phyloP scores from a whole-genome alignment of 2,113 vertebrate species.

The Cyphomyrus discorhynchus region DNA sequence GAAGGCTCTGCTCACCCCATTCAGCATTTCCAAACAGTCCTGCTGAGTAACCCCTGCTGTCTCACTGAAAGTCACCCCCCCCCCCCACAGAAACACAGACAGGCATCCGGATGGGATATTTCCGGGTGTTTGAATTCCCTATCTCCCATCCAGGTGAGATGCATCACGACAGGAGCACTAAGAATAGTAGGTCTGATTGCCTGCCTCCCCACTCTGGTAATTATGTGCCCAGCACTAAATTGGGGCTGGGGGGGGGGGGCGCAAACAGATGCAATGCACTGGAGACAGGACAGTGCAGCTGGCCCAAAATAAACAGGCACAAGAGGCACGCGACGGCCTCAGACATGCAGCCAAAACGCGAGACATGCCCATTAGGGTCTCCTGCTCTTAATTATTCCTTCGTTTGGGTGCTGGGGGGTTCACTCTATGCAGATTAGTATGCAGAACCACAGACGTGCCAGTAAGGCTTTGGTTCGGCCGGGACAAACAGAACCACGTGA shows the following conservation, averaged over 20 bases:
- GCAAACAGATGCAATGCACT: conserved; percentile 38
- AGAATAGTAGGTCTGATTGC: not conserved
- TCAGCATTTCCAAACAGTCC: not conserved
- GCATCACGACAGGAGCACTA: not conserved
- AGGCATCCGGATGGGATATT: not conserved
- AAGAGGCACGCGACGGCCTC: conserved; percentile 22
- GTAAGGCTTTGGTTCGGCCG: not conserved
- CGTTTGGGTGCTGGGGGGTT: not conserved
- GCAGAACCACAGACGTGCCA: not conserved
- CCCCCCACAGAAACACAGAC: not conserved
- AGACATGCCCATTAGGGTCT: conserved; percentile 12
- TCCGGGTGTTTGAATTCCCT: not conserved
- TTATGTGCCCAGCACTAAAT: conserved; percentile 21
- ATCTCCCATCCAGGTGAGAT: not conserved
- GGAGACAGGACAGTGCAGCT: conserved; percentile 19
- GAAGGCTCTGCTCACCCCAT: not conserved
- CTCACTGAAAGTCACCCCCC: not conserved
- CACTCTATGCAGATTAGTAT: not conserved
- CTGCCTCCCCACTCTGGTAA: conserved; percentile 39
- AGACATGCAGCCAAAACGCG: not conserved
- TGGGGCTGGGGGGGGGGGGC: not conserved
- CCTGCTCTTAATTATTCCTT: not conserved
- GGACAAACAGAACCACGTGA: not conserved
- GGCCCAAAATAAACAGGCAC: not conserved
- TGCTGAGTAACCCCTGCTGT: not conserved